phyloP scores from a whole-genome alignment of 2,113 vertebrate species.

The Podilymbus podiceps region DNA sequence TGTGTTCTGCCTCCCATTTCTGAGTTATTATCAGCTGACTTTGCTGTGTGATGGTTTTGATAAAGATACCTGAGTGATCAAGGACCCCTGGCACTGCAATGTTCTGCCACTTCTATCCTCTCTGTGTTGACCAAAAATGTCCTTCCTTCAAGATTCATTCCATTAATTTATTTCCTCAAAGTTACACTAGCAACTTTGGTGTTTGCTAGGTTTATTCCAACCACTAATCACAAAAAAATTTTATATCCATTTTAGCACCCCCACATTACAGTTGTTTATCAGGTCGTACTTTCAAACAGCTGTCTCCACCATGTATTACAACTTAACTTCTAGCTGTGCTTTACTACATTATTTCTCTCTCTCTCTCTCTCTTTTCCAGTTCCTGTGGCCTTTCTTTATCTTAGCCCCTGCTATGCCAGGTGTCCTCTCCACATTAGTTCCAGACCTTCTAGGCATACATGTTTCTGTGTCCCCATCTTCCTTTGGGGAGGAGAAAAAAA shows the following conservation, averaged over 20 bases:
- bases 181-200: neutral
- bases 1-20: neutral
- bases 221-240: neutral
- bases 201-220: neutral
- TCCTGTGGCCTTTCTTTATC: constrained; percentile 48
- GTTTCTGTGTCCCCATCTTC: neutral
- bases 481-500: neutral
- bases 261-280: neutral
- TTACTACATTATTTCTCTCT: neutral
- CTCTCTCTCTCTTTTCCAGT: neutral
- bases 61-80: neutral
- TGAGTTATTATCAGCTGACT: neutral
- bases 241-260: neutral
- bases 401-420: constrained; percentile 55
- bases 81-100: neutral
- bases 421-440: constrained; percentile 48
- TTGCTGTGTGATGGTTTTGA: neutral
- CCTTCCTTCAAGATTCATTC: neutral
- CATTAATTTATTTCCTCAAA: neutral
- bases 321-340: constrained; percentile 16
- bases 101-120: neutral
- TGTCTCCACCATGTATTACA: neutral
- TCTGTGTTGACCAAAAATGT: neutral
- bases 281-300: constrained; percentile 16
- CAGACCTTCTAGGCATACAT: constrained; percentile 40